Percentiles rank a stretch among this genome's conserved stretches.
phyloP scores from a whole-genome alignment of 2,797 vertebrate species.

The Sternarchorhynchus goeldii region DNA sequence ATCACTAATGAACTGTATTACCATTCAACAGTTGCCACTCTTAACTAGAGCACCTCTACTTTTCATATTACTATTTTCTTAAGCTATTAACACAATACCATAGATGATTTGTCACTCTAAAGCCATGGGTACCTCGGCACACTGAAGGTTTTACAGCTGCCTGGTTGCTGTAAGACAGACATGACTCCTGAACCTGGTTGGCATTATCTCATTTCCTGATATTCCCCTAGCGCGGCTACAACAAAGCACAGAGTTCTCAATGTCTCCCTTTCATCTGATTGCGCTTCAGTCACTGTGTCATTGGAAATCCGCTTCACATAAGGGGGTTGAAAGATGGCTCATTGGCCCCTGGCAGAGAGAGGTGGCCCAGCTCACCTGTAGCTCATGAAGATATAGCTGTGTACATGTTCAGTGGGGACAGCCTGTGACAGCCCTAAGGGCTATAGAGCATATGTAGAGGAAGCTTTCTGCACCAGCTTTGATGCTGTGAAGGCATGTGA shows the following conservation, averaged over 20 bases:
- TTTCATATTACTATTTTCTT: constrained; percentile 34
- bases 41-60: constrained; percentile 43
- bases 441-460: constrained; percentile 4
- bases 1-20: constrained; percentile 44
- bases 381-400: constrained; percentile 42
- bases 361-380: constrained; percentile 41
- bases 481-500: constrained; percentile 15
- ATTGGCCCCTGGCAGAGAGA: constrained; percentile 43
- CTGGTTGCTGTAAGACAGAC: constrained; percentile 11
- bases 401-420: constrained; percentile 46
- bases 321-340: constrained; percentile 52
- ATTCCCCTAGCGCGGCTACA: constrained; percentile 33
- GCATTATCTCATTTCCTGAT: constrained; percentile 46
- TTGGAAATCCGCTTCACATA: constrained; percentile 49
- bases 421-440: constrained; percentile 49
- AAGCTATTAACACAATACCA: constrained; percentile 32
- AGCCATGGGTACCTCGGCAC: constrained; percentile 10
- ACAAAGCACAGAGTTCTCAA: constrained; percentile 49
- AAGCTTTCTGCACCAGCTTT: neutral
- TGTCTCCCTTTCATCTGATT: constrained; percentile 57
- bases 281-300: constrained; percentile 42
- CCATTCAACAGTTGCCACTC: constrained; percentile 37
- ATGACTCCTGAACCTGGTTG: constrained; percentile 34
- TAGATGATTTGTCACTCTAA: constrained; percentile 42
- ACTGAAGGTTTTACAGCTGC: constrained; percentile 23